phyloP scores from a whole-genome alignment of 35 echinoderm and acorn worm species.

The Chiridota heheva region DNA sequence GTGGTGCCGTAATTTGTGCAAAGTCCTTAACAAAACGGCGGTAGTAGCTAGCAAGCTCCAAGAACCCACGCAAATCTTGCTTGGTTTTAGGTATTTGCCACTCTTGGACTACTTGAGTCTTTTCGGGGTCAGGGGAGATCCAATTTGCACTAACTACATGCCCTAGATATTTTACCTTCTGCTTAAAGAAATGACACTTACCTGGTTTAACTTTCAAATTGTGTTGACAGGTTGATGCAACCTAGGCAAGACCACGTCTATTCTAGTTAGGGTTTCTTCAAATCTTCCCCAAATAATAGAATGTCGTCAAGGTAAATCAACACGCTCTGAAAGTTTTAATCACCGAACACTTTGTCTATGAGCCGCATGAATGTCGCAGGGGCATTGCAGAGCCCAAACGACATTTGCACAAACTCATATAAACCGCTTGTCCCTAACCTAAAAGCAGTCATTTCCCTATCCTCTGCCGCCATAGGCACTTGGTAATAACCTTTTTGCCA shows the following conservation, averaged over 20 bases:
- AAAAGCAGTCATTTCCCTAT: slow-evolving; percentile 53
- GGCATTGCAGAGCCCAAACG: slow-evolving; percentile 56
- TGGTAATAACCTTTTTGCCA: slow-evolving; percentile 45
- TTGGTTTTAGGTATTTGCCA: slow-evolving; percentile 50
- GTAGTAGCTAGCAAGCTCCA: slow-evolving; percentile 73
- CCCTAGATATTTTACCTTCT: slow-evolving; percentile 37
- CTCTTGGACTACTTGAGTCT: slow-evolving; percentile 39
- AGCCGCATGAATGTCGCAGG: slow-evolving; percentile 61
- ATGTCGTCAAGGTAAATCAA: slow-evolving; percentile 63
- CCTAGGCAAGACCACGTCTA: slow-evolving; percentile 41
- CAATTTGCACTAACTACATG: slow-evolving; percentile 38
- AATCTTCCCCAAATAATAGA: slow-evolving; percentile 51
- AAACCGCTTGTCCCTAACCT: slow-evolving; percentile 49
- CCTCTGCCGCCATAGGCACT: slow-evolving; percentile 18
- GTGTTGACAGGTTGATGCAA: neutral
- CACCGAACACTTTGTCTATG: slow-evolving; percentile 60
- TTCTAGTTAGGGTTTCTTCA: slow-evolving; percentile 51
- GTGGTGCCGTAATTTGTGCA: slow-evolving; percentile 62
- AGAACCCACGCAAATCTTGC: slow-evolving; percentile 42
- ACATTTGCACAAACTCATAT: slow-evolving; percentile 44
- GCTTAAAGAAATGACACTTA: slow-evolving; percentile 34
- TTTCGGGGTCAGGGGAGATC: slow-evolving; percentile 45
- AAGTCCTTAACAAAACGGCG: slow-evolving; percentile 57
- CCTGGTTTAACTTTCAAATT: slow-evolving; percentile 23
- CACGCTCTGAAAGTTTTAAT: slow-evolving; percentile 47